These are phyloP conservation scores for Brachionus rubens DNA, from an alignment of 1,140 invertebrate genomes.

Conservation along the genomic window DNA sequence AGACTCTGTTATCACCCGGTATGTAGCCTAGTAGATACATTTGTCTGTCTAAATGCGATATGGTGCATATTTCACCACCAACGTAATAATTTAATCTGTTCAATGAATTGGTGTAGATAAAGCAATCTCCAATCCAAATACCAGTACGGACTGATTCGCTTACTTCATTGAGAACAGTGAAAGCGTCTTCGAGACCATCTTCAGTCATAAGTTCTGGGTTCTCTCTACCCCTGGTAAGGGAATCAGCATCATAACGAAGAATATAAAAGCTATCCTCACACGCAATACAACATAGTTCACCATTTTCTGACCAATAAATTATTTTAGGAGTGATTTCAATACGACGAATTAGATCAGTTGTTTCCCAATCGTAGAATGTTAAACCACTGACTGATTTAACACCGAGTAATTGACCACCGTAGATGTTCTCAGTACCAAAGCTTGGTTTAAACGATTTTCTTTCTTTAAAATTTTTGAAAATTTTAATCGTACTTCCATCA, in stretches of 20 bases:
- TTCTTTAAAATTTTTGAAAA: conserved; percentile 98
- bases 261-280: conserved; percentile 96
- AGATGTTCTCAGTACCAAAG: conserved; percentile 90
- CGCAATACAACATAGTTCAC: conserved; percentile 85
- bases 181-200: conserved; percentile 93
- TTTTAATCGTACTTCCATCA: conserved; percentile 83
- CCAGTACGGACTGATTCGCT: conserved; percentile 91
- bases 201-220: conserved; percentile 74
- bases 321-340: conserved; percentile 91
- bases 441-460: conserved; percentile 90
- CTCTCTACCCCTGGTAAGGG: conserved; percentile 70
- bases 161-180: conserved; percentile 81
- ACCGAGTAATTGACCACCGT: conserved; percentile 88
- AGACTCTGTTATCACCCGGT: conserved; percentile 90
- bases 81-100: conserved; percentile 98
- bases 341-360: conserved; percentile 79
- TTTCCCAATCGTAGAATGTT: conserved; percentile 96
- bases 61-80: conserved; percentile 95
- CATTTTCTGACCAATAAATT: conserved; percentile 90
- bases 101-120: conserved; percentile 96
- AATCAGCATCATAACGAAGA: conserved; percentile 72
- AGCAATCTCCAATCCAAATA: conserved; percentile 97
- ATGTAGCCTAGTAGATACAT: conserved; percentile 94
- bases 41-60: conserved; percentile 87
- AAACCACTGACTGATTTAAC: conserved; percentile 87